Evolutionary conservation across 2,113 vertebrate genomes (phyloP).

Genomic region (Tautogolabrus adspersus): DNA sequence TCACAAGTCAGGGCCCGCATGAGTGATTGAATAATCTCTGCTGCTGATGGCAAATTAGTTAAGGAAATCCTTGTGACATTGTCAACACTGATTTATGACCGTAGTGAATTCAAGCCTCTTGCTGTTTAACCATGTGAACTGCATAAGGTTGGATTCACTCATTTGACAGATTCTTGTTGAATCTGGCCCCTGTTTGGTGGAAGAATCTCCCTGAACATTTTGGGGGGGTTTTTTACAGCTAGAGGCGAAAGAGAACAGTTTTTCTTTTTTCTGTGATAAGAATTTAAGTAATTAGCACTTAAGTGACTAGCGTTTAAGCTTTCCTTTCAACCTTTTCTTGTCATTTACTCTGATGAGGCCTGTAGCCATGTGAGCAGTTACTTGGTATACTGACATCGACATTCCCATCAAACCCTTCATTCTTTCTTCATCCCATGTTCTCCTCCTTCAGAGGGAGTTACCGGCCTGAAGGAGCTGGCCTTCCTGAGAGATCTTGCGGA

Average conservation of each 20-base stretch:
- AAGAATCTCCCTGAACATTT: conserved; percentile 5
- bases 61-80: not conserved
- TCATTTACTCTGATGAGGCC: not conserved
- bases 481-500: conserved; percentile 96
- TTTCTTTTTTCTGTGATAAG: conserved; percentile 6
- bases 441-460: conserved; percentile 88
- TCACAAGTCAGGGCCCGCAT: conserved; percentile 30
- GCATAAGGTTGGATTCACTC: not conserved
- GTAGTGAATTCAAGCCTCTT: not conserved
- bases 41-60: conserved; percentile 7
- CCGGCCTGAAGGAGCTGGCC: conserved; percentile 95
- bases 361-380: conserved; percentile 21
- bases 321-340: conserved; percentile 22
- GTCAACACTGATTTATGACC: conserved; percentile 18
- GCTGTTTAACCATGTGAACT: not conserved
- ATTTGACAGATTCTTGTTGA: not conserved
- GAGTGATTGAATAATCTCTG: conserved; percentile 20
- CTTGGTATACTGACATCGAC: not conserved
- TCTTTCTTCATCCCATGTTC: not conserved
- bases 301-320: conserved; percentile 26
- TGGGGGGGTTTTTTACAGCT: conserved; percentile 7
- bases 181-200: conserved; percentile 6
- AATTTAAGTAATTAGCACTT: conserved; percentile 36
- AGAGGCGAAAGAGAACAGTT: conserved; percentile 1
- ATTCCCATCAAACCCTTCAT: not conserved